Base-by-base conservation (phyloP, 2,113 vertebrate species). In the Amphilophus citrinellus region DNA sequence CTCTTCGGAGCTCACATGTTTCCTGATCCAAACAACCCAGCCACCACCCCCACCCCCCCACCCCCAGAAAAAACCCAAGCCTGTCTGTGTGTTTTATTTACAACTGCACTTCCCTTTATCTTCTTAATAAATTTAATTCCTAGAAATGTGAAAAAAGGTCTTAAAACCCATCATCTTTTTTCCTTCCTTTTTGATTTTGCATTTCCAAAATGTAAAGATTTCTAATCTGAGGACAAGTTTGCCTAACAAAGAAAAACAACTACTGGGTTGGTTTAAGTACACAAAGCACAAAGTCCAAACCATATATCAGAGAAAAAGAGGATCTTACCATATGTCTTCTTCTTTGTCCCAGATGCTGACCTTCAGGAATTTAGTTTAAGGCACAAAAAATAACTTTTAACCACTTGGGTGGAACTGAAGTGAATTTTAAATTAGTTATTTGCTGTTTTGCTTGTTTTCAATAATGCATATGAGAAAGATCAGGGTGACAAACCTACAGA, bases 1-100 rank as follows among this genome's bases (percentile, higher is more conserved):
- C 87, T 90, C 79, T 9, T 79, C 61, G 10, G 56, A 84, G 80
- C 77, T 90, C 84, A 88, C 89, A 90, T 85, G 90, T 88, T 89
- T 90, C 86, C 91, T 88, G 82, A 82, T 85, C 81, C 80, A 83
- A 90, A 87, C 84, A 76, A 27, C 71, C 62, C 61, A 62, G 81
- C 66, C 87, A 24, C 24, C 24, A 24, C 24, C 24, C 24, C 24
- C 24, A 24, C 24, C 24, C 24, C 68, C 78, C 81, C 37, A 83
- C 68, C 79, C 42, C 82, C 53, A 37, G 50, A 15, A 75, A 81
- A 42, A 53, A n/a, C 3, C 44, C 63, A 7, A 30, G 56, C 18
- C 73, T 62, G 68, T 81, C 78, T 88, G 68, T 50, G 24, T 85
- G 56, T 50, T 71, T 61, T 76, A 61, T 39, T 76, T 78, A n/a